These are phyloP conservation scores for Pica pica DNA, from an alignment of 2,113 vertebrate genomes.

Conservation along the genomic window DNA sequence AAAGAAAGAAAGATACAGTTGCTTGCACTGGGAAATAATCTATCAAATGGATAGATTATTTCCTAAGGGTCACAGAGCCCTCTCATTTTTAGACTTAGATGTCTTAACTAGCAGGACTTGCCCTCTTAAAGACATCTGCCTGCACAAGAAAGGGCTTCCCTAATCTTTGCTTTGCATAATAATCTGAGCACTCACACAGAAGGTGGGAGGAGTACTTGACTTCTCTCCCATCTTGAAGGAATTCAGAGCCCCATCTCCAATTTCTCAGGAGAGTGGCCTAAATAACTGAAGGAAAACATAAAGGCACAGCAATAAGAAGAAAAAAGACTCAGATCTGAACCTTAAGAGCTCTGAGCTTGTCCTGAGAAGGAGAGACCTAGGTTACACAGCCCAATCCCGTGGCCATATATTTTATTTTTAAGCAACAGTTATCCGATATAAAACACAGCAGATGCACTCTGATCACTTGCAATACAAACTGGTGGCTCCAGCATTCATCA, in stretches of 20 bases:
- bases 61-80: background rate
- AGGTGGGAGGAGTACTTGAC: background rate
- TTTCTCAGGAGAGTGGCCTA: background rate
- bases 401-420: background rate
- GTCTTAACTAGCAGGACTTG: background rate
- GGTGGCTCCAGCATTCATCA: fast-evolving
- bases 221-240: background rate
- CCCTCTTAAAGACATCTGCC: background rate
- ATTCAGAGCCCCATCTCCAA: background rate
- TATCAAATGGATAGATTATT: background rate
- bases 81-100: background rate
- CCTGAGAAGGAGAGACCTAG: background rate
- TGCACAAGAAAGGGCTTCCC: background rate
- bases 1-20: background rate
- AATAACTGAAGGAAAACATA: background rate
- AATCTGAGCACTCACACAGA: background rate
- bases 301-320: background rate
- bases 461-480: background rate
- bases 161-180: background rate
- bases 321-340: background rate
- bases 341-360: background rate
- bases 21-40: background rate
- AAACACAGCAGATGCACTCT: background rate
- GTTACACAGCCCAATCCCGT: background rate
- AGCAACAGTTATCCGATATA: background rate